Percentiles rank a stretch among this genome's conserved stretches.
Conservation (phyloP, 2,113 vertebrate species). For the Chitala chitala region DNA sequence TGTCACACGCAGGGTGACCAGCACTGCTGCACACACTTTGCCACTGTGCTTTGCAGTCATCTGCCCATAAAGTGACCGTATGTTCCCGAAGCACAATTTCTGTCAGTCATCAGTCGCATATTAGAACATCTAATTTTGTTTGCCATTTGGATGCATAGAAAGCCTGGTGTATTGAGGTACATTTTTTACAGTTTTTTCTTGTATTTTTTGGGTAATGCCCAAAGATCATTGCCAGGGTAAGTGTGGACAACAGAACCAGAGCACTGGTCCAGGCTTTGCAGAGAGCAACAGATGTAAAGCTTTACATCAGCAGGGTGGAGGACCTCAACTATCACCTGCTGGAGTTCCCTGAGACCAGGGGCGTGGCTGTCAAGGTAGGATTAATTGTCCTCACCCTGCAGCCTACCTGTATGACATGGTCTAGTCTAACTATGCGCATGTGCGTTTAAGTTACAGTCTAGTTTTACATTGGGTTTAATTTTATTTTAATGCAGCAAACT, state of each 20-base stretch:
- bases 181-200: conserved; percentile 24
- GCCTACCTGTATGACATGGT: too few species aligned
- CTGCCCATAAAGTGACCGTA: too few species aligned
- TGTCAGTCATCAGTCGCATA: too few species aligned
- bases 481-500: too few species aligned
- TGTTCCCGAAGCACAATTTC: too few species aligned
- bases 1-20: too few species aligned
- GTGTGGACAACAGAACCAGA: conserved; percentile 90
- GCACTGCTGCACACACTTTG: too few species aligned
- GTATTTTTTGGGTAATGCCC: conserved; percentile 13
- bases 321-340: conserved; percentile 89
- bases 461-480: too few species aligned
- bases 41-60: too few species aligned
- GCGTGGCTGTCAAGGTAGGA: conserved; percentile 82
- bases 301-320: conserved; percentile 88
- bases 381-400: background rate
- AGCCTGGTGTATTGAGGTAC: background rate
- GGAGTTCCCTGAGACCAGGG: conserved; percentile 88
- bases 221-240: conserved; percentile 93
- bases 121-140: background rate
- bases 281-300: conserved; percentile 74
- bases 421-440: too few species aligned
- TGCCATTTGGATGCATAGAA: background rate
- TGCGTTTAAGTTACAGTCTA: too few species aligned
- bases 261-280: conserved; percentile 83